Conservation (phyloP, 2,113 vertebrate genomes). For the Callithrix jacchus region DNA sequence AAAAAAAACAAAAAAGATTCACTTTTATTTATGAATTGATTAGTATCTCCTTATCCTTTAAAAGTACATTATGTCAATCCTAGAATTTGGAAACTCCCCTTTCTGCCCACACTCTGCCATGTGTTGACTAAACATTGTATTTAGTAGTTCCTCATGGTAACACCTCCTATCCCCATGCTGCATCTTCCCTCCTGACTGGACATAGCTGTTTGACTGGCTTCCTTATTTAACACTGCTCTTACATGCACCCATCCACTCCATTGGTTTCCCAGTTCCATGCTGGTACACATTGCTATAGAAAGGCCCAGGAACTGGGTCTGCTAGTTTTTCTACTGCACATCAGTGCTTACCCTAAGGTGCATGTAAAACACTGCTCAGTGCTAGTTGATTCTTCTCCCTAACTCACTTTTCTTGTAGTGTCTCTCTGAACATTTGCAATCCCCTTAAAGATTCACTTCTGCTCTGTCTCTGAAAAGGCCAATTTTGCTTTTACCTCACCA, state of each 20-base stretch:
- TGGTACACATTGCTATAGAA: background rate
- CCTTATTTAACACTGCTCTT: background rate
- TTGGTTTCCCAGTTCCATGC: background rate
- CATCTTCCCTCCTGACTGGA: background rate
- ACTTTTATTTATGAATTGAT: background rate
- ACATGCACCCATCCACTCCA: too few relatives aligned
- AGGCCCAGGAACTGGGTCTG: background rate
- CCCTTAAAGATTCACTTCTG: background rate
- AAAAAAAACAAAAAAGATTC: background rate
- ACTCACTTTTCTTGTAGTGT: background rate
- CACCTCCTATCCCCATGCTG: too few relatives aligned
- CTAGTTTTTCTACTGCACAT: background rate
- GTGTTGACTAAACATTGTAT: background rate
- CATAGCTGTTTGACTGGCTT: background rate
- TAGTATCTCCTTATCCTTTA: background rate
- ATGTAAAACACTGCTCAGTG: background rate
- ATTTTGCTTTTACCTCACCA: background rate
- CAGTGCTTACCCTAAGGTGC: background rate
- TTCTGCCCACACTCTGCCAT: background rate
- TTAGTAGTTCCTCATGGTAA: background rate
- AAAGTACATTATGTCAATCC: background rate
- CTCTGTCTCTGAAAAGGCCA: background rate
- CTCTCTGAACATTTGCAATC: background rate
- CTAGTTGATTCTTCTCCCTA: background rate
- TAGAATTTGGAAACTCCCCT: background rate